A percentile compares a stretch with the other conserved stretches of the same genome.
phyloP scores from a whole-genome alignment of 2,797 vertebrate species.

The Crenichthys baileyi region DNA sequence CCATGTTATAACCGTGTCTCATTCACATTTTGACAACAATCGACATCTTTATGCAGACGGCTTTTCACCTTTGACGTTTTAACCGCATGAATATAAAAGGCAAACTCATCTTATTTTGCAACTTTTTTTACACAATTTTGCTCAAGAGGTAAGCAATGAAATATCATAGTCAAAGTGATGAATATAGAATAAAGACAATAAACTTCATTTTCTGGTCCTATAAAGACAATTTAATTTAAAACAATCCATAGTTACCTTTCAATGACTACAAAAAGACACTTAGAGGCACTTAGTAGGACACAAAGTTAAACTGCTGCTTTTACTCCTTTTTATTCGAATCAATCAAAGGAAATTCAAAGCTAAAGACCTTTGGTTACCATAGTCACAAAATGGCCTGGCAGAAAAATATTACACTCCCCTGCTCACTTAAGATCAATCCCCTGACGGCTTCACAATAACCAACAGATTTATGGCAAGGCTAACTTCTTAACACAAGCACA shows the following conservation, averaged over 20 bases:
- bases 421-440: background rate
- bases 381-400: slow-evolving; percentile 16
- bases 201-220: background rate
- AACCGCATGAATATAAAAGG: background rate
- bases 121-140: background rate
- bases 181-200: background rate
- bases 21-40: background rate
- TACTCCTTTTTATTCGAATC: slow-evolving; percentile 2
- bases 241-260: background rate
- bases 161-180: background rate
- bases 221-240: background rate
- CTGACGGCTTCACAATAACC: background rate
- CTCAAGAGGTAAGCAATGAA: background rate
- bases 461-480: background rate
- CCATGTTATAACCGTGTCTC: background rate
- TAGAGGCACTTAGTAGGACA: background rate
- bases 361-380: slow-evolving; percentile 9
- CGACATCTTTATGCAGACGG: background rate
- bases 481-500: background rate
- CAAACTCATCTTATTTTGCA: background rate
- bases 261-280: slow-evolving; percentile 1
- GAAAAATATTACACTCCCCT: slow-evolving; percentile 5
- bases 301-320: background rate
- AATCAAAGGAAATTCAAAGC: slow-evolving; percentile 11
- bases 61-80: background rate